Evolutionary conservation across 2,113 vertebrate species (phyloP).

Genomic region (Lagenorhynchus albirostris): DNA sequence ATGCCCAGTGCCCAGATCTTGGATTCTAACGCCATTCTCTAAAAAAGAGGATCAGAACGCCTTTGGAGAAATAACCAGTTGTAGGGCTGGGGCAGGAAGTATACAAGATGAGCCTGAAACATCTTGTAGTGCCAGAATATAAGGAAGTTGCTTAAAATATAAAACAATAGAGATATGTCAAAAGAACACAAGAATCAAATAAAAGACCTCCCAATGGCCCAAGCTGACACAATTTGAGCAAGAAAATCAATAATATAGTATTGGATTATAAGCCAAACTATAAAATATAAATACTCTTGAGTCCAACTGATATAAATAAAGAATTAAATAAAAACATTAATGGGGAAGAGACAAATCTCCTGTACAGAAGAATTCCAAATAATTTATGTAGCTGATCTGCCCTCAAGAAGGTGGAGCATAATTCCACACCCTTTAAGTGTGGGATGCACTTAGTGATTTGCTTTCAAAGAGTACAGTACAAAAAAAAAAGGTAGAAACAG

Average conservation of each 20-base stretch:
- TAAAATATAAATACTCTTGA: not conserved
- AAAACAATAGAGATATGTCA: not conserved
- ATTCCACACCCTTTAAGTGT: not conserved
- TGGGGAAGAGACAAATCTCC: not conserved
- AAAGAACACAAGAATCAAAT: not conserved
- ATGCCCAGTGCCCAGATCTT: not conserved
- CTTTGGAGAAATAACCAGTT: not conserved
- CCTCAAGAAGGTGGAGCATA: not conserved
- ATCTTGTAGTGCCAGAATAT: not conserved
- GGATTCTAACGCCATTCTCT: not conserved
- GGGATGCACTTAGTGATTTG: not conserved
- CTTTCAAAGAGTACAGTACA: not conserved
- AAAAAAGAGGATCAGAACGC: not conserved
- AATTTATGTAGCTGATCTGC: not conserved
- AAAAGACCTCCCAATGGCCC: not conserved
- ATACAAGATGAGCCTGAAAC: not conserved
- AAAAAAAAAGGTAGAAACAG: not conserved
- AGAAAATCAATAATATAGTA: not conserved
- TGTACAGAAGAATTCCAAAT: not conserved
- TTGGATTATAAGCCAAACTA: not conserved
- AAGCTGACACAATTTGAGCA: not conserved
- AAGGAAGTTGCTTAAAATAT: not conserved
- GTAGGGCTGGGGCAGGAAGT: not conserved
- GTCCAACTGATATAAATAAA: not conserved
- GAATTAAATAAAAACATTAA: not conserved